Conservation (phyloP, 1,140 invertebrate species). For the Ceratitis capitata region DNA sequence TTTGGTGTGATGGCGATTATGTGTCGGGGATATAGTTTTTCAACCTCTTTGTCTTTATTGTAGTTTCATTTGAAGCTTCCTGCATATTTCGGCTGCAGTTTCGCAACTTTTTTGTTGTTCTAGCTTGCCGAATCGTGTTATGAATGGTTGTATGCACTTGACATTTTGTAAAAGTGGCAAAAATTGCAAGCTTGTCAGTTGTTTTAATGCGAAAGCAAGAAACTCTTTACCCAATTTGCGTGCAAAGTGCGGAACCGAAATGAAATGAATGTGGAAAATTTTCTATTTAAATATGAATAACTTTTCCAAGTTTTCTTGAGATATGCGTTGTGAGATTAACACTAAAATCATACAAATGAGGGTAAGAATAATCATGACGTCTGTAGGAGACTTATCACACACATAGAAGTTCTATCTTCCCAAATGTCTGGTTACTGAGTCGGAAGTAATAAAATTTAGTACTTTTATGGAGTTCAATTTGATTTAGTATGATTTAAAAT, state of each 20-base stretch:
- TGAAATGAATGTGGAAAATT: not conserved
- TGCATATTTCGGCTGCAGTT: not conserved
- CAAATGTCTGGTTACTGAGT: no score
- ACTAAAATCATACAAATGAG: no score
- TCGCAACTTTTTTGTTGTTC: not conserved
- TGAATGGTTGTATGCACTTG: not conserved
- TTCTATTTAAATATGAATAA: no score
- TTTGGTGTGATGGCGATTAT: not conserved
- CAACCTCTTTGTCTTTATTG: not conserved
- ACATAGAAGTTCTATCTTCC: no score
- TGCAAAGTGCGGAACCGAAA: not conserved
- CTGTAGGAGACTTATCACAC: no score
- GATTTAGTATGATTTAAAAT: no score
- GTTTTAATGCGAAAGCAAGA: not conserved
- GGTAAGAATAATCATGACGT: no score
- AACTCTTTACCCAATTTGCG: not conserved
- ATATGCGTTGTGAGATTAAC: no score
- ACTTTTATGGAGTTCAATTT: no score
- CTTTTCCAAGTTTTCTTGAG: no score
- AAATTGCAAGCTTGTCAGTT: not conserved
- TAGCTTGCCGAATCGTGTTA: not conserved
- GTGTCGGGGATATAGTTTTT: not conserved
- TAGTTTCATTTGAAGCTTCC: not conserved
- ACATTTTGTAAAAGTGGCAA: not conserved
- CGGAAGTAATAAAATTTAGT: no score